Evolutionary conservation across 2,113 vertebrate species (phyloP), one percentile per base, ranked within the genome.

Genomic region (Choloepus hoffmanni): DNA sequence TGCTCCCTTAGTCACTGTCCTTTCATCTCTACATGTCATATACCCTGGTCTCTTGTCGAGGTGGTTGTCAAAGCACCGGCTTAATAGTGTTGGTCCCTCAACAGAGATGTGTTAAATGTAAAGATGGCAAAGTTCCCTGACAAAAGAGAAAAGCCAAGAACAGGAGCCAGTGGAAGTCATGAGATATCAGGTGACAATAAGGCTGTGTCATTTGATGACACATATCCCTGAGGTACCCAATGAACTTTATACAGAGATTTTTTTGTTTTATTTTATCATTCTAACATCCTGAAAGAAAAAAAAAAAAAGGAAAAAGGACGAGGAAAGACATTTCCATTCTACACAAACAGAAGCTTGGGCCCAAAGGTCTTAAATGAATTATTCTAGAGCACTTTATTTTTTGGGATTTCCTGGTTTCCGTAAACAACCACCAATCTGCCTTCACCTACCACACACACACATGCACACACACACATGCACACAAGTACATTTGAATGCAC

Each of bases 21-120:
- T 97, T 92, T 95, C 95, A 92, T 96, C 97, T 91, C 94, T 73
- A 21, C 16, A 30, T 94, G 95, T 86, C 95, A 81, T 96, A 86
- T 86, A 87, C 96, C 53, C 72, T 28, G 76, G 65, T 93, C 86
- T 93, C 63, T 87, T 95, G 97, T 88, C 53, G 5, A 96, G 21
- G 72, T 92, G 60, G 50, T 92, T 97, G 97, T 93, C 95, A 96
- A 77, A 94, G 86, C 79, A 68, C 60, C 33, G 45, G 68, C 50
- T 89, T 94, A 93, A 94, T 77, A 92, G 87, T 68, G 89, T 70
- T 33, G 79, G 63, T 81, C 79, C 26, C 4, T 86, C 93, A 82
- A 58, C 74, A 72, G 93, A 84, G 84, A 94, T n/a, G 74, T 62
- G 79, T 92, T 90, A 81, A 92, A 84, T 73, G 85, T 91, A 84